Conservation (phyloP, 2,113 vertebrate genomes). For the Eidolon helvum region DNA sequence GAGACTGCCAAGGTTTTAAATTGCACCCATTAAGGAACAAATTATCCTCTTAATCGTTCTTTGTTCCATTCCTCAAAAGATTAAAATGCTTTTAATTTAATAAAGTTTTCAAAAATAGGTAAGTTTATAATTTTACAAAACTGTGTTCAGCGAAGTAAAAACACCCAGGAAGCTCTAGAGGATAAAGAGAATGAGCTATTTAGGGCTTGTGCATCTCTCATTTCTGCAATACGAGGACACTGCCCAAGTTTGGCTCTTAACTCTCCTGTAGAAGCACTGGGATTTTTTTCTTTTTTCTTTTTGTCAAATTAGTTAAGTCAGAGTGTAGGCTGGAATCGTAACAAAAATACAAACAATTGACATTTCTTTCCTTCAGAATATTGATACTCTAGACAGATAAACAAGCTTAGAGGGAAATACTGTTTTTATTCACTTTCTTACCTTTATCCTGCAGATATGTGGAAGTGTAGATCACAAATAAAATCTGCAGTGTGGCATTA, state of each 20-base stretch:
- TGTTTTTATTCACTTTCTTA: background rate
- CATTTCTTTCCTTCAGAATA: background rate
- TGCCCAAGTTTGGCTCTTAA: background rate
- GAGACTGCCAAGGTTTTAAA: constrained; percentile 67
- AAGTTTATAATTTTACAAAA: constrained; percentile 37
- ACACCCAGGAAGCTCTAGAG: background rate
- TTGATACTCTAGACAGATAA: background rate
- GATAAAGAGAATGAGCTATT: background rate
- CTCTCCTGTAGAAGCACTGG: background rate
- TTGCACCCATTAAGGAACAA: constrained; percentile 54
- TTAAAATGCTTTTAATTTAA: constrained; percentile 60
- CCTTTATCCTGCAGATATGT: background rate
- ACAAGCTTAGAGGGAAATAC: background rate
- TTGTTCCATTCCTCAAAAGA: constrained; percentile 46
- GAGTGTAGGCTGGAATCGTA: background rate
- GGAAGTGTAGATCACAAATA: background rate
- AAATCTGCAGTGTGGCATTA: background rate
- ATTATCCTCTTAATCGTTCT: constrained; percentile 21
- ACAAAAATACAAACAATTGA: background rate
- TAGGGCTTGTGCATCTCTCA: background rate
- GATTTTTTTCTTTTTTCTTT: background rate
- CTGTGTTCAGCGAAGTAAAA: background rate
- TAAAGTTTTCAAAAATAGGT: constrained; percentile 25
- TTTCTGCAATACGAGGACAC: background rate
- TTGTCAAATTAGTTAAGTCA: background rate